A percentile compares a stretch with the other conserved stretches of the same genome.
These are phyloP conservation scores for Dioctria linearis DNA, from an alignment of 2,888 invertebrate genomes.

Conservation along the genomic window DNA sequence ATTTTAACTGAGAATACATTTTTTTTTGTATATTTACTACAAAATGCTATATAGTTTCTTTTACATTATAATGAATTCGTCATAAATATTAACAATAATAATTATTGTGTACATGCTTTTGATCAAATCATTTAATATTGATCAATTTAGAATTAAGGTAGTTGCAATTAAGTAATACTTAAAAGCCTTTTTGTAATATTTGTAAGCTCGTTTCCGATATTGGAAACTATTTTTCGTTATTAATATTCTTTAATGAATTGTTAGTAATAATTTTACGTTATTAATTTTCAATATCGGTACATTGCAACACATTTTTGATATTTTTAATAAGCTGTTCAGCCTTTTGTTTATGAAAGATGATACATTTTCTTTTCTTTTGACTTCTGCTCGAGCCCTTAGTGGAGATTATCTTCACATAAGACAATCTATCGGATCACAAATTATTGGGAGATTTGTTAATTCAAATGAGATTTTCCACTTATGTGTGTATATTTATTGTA, in stretches of 20 bases:
- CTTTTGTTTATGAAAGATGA: neutral
- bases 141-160: slow-evolving; percentile 38
- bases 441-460: no score
- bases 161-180: slow-evolving; percentile 25
- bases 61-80: slow-evolving; percentile 42
- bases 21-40: slow-evolving; percentile 23
- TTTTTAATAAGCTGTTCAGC: neutral
- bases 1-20: slow-evolving; percentile 3
- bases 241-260: slow-evolving; percentile 8
- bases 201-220: slow-evolving; percentile 47
- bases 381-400: no score
- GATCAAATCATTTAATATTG: slow-evolving; percentile 37
- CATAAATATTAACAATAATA: slow-evolving; percentile 14
- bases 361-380: neutral
- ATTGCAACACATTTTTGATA: slow-evolving; percentile 20
- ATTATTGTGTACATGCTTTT: slow-evolving; percentile 33
- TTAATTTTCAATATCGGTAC: slow-evolving; percentile 33
- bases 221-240: slow-evolving; percentile 29
- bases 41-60: slow-evolving; percentile 15
- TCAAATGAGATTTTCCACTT: no score
- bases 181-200: slow-evolving; percentile 37
- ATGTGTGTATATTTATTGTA: no score
- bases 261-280: slow-evolving; percentile 1
- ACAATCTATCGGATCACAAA: no score
- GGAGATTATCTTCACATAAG: no score